Evolutionary conservation across 2,113 vertebrate genomes (phyloP).

Genomic region (Psittacula cyanocephala): DNA sequence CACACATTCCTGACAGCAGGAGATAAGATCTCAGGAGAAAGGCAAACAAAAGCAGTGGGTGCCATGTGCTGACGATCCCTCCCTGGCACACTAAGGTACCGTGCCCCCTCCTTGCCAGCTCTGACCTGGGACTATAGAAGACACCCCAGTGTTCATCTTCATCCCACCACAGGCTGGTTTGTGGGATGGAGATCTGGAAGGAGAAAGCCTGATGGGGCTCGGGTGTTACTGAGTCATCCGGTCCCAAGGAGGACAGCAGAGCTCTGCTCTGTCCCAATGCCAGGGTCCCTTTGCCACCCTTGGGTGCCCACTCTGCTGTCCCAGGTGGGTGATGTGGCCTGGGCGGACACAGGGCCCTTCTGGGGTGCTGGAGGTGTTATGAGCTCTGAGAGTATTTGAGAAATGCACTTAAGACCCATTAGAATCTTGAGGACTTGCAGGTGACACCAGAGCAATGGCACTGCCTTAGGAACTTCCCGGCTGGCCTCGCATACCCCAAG

Average conservation of each 20-base stretch:
- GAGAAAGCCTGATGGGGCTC: not conserved
- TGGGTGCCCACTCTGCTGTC: not conserved
- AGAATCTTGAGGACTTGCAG: accelerated
- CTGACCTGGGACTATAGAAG: not conserved
- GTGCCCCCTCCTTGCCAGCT: not conserved
- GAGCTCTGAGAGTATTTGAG: not conserved
- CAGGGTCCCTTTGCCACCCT: not conserved
- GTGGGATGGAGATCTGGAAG: not conserved
- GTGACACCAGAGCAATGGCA: not conserved
- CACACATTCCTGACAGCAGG: slow-evolving; percentile 8
- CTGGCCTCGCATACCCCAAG: not conserved
- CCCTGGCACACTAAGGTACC: not conserved
- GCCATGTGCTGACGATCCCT: not conserved
- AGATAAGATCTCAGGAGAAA: slow-evolving; percentile 52
- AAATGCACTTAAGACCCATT: not conserved
- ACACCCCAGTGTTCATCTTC: not conserved
- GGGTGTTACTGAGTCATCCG: not conserved
- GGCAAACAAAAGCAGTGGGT: slow-evolving; percentile 1
- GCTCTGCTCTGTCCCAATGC: not conserved
- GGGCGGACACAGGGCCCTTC: not conserved
- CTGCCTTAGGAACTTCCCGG: not conserved
- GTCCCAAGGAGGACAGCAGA: not conserved
- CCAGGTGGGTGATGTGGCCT: not conserved
- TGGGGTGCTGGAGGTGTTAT: not conserved
- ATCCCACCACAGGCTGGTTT: not conserved